These are phyloP conservation scores for Papilio glaucus DNA, from an alignment of 1,140 invertebrate genomes.

Conservation along the genomic window DNA sequence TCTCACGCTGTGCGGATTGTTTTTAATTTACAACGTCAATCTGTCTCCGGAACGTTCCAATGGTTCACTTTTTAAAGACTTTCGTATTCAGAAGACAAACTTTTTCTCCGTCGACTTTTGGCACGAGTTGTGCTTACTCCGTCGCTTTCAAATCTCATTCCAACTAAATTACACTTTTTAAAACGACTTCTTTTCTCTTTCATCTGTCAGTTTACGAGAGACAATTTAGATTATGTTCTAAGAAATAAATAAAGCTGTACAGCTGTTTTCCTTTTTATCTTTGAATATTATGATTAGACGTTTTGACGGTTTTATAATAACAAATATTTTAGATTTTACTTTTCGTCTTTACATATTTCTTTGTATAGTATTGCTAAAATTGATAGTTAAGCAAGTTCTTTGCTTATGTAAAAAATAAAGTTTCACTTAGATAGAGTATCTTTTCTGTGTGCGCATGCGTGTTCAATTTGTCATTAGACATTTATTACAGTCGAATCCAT, in stretches of 20 bases:
- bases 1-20: conserved; percentile 33
- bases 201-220: conserved; percentile 31
- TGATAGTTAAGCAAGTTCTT: no score
- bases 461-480: no score
- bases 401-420: no score
- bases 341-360: no score
- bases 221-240: conserved; percentile 30
- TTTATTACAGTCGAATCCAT: no score
- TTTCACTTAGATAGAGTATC: no score
- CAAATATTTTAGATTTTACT: no score
- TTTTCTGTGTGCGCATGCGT: no score
- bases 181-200: conserved; percentile 36
- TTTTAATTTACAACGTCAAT: conserved; percentile 41
- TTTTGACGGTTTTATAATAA: not conserved
- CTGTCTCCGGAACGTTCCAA: conserved; percentile 6
- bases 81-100: conserved; percentile 16
- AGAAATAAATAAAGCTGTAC: conserved; percentile 19
- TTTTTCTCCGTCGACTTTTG: conserved; percentile 33
- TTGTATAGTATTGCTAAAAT: no score
- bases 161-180: conserved; percentile 36
- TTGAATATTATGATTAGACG: not conserved
- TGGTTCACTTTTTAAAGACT: conserved; percentile 23
- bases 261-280: conserved; percentile 3
- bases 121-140: conserved; percentile 32
- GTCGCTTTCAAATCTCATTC: conserved; percentile 35